Conservation (phyloP, 2,113 vertebrate genomes). For the Mohoua ochrocephala region DNA sequence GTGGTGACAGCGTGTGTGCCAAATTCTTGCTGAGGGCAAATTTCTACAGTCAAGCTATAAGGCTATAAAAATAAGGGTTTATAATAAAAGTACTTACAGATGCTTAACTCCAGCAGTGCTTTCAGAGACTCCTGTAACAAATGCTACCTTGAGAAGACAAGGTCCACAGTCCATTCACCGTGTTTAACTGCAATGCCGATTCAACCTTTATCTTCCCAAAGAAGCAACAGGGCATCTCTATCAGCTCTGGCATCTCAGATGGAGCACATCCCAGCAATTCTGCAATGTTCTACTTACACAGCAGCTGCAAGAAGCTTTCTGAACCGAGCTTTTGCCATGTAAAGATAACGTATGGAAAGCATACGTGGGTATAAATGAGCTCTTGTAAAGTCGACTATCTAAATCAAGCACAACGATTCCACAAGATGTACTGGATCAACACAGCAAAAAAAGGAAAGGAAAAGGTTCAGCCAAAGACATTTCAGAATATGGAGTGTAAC, state of each 20-base stretch:
- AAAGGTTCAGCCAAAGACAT: conserved; percentile 21
- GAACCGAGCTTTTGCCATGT: background rate
- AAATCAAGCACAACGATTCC: background rate
- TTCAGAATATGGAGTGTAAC: conserved; percentile 3
- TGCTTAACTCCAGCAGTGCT: background rate
- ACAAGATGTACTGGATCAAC: background rate
- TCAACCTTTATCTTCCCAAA: background rate
- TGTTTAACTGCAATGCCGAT: background rate
- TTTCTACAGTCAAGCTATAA: background rate
- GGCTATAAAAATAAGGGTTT: conserved; percentile 11
- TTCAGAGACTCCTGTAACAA: background rate
- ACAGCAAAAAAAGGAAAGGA: background rate
- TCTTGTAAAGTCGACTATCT: background rate
- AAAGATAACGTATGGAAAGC: background rate
- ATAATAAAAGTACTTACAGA: conserved; percentile 17
- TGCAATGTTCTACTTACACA: background rate
- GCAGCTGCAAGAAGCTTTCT: background rate
- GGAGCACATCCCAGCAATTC: background rate
- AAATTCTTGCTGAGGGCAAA: background rate
- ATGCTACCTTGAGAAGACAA: background rate
- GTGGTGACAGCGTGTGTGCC: background rate
- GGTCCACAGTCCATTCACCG: background rate
- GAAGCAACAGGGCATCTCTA: background rate
- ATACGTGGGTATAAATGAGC: background rate
- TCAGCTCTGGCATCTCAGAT: background rate